Conservation (phyloP, 2,888 invertebrate genomes). For the Elysia crispata region DNA sequence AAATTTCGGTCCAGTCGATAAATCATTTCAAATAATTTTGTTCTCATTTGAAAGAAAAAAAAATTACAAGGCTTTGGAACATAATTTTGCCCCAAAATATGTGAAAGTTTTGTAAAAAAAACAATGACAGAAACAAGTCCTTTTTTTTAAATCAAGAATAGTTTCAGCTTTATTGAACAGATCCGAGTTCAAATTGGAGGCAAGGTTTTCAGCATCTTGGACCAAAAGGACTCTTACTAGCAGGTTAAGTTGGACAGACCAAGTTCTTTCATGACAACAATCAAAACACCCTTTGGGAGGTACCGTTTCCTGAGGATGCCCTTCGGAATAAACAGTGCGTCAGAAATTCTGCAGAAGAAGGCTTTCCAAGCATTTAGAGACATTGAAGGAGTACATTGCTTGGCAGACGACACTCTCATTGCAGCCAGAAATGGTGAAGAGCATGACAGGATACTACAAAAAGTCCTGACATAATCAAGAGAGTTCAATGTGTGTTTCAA, state of each 20-base stretch:
- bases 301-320: slow-evolving; percentile 47
- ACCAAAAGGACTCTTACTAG: slow-evolving; percentile 44
- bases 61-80: no score
- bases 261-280: slow-evolving; percentile 41
- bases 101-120: no score
- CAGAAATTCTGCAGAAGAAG: slow-evolving; percentile 51
- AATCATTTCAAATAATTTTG: no score
- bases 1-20: no score
- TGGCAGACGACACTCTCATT: slow-evolving; percentile 54
- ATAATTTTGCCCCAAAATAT: no score
- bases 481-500: slow-evolving; percentile 39
- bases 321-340: slow-evolving; percentile 50
- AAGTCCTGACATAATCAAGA: slow-evolving; percentile 41
- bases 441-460: slow-evolving; percentile 49
- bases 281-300: slow-evolving; percentile 38
- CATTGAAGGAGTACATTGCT: slow-evolving; percentile 47
- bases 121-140: no score
- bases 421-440: slow-evolving; percentile 46
- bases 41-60: no score
- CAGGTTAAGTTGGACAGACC: slow-evolving; percentile 39
- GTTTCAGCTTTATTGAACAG: slow-evolving; percentile 38
- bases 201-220: slow-evolving; percentile 37
- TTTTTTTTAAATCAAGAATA: no score
- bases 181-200: slow-evolving; percentile 39
- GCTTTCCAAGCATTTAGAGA: slow-evolving; percentile 48